phyloP scores from a whole-genome alignment of 2,113 vertebrate species.

The Crotalus horridus region DNA sequence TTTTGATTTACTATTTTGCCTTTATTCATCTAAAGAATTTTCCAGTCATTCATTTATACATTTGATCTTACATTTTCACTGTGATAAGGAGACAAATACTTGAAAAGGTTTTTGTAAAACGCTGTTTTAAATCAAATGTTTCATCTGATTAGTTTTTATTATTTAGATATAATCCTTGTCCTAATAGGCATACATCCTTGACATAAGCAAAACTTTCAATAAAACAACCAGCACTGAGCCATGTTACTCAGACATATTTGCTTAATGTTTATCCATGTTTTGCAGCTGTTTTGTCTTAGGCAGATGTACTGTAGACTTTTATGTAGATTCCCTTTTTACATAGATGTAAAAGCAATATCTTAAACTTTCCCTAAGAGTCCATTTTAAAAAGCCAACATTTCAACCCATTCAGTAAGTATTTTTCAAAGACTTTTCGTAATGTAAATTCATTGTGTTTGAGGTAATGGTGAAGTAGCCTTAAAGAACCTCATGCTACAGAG shows the following conservation, averaged over 20 bases:
- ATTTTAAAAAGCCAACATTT: constrained; percentile 21
- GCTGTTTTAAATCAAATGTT: constrained; percentile 61
- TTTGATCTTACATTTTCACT: constrained; percentile 81
- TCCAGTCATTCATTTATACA: constrained; percentile 60
- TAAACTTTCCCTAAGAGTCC: constrained; percentile 45
- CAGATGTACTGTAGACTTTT: constrained; percentile 27
- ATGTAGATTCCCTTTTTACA: constrained; percentile 33
- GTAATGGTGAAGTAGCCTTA: constrained; percentile 35
- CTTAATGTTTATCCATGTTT: constrained; percentile 46
- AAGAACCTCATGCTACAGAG: constrained; percentile 50
- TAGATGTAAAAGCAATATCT: constrained; percentile 50
- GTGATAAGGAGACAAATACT: constrained; percentile 78
- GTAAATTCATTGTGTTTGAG: constrained; percentile 32
- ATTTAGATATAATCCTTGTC: constrained; percentile 45
- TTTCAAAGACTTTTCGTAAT: neutral
- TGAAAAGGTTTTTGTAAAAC: constrained; percentile 73
- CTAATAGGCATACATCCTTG: constrained; percentile 42
- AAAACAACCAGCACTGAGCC: constrained; percentile 42
- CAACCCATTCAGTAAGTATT: constrained; percentile 9
- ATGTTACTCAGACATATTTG: constrained; percentile 44
- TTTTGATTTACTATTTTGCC: constrained; percentile 77
- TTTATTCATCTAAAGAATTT: constrained; percentile 71
- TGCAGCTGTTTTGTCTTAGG: constrained; percentile 32
- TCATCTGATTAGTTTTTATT: constrained; percentile 58
- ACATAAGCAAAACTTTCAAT: constrained; percentile 57